Conservation (phyloP, 92 coral and sea anemone species). For the Umimayanthus kanabou region DNA sequence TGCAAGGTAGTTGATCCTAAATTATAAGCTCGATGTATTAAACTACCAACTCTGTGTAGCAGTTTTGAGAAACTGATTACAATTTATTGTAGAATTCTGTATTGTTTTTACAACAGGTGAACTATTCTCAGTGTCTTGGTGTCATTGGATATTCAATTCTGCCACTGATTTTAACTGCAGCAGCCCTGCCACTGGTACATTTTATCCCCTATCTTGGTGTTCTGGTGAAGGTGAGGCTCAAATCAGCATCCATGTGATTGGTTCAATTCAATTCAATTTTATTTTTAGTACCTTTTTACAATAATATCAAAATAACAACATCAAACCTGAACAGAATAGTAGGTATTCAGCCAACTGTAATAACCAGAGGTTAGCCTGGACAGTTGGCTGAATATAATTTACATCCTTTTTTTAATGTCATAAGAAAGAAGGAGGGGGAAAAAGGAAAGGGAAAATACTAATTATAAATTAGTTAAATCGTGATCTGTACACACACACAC, state of each 20-base stretch:
- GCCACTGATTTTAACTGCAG: conserved; percentile 90
- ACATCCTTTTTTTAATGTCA: too few relatives aligned
- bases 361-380: too few relatives aligned
- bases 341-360: too few relatives aligned
- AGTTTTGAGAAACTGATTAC: background rate
- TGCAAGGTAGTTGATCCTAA: background rate
- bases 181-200: conserved; percentile 78
- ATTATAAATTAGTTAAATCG: too few relatives aligned
- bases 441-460: too few relatives aligned
- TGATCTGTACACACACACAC: too few relatives aligned
- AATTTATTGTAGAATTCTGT: background rate
- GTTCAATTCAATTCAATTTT: too few relatives aligned
- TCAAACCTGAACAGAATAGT: too few relatives aligned
- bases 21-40: background rate
- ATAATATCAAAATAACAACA: too few relatives aligned
- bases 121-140: conserved; percentile 98
- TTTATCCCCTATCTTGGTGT: conserved; percentile 74
- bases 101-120: conserved; percentile 64
- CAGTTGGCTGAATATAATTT: too few relatives aligned
- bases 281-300: too few relatives aligned
- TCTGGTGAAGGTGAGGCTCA: conserved; percentile 69
- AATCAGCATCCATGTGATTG: background rate
- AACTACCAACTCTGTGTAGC: background rate
- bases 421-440: too few relatives aligned
- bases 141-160: conserved; percentile 95